Conservation (phyloP, 2,113 vertebrate genomes). For the Furnarius figulus region DNA sequence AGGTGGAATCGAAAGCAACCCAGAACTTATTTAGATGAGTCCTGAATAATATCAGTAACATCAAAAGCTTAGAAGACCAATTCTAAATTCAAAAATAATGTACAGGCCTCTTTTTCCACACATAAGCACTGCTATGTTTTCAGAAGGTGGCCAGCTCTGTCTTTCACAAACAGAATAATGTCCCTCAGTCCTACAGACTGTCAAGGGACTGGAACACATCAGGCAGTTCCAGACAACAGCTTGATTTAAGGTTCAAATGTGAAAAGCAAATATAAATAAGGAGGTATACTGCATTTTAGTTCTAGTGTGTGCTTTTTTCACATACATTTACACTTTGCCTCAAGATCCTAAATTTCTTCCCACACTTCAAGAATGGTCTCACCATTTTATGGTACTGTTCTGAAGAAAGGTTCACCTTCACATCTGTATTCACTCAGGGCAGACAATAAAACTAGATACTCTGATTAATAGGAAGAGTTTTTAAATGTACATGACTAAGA, state of each 20-base stretch:
- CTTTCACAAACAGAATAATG: background rate
- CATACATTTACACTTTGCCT: background rate
- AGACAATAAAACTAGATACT: background rate
- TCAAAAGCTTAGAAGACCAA: background rate
- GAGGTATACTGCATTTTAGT: background rate
- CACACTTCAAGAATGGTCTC: background rate
- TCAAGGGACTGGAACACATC: background rate
- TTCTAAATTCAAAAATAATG: background rate
- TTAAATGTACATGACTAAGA: background rate
- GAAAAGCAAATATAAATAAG: background rate
- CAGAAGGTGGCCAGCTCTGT: background rate
- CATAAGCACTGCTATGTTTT: background rate
- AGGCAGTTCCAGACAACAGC: background rate
- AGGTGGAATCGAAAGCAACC: fast-evolving
- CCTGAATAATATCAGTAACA: background rate
- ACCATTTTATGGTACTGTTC: background rate
- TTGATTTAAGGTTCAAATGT: background rate
- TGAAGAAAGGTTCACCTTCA: background rate
- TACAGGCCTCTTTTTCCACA: background rate
- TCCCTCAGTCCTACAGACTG: background rate
- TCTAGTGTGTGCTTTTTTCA: background rate
- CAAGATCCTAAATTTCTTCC: background rate
- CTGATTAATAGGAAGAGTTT: background rate
- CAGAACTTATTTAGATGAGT: background rate
- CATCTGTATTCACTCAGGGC: background rate